A percentile compares a stretch with the other conserved stretches of the same genome.
Conservation (phyloP, 2,797 vertebrate species). For the Martes flavigula region DNA sequence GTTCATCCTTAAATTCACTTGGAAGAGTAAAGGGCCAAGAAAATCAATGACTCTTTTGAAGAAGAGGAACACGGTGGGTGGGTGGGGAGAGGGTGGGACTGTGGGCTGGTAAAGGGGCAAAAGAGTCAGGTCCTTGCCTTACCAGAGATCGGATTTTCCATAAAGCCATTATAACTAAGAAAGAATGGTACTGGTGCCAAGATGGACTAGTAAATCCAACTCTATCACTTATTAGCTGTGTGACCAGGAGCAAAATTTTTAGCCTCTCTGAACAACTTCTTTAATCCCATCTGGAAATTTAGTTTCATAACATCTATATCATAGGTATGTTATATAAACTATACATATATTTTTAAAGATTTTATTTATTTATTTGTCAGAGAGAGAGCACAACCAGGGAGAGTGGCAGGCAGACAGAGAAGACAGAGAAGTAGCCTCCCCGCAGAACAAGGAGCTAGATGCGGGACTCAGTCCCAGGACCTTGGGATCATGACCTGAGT, state of each 20-base stretch:
- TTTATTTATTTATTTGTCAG: too few species aligned
- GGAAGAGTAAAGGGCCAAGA: conserved; percentile 8
- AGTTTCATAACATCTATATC: background rate
- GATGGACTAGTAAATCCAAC: background rate
- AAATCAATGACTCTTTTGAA: conserved; percentile 4
- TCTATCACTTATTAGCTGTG: background rate
- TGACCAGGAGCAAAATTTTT: background rate
- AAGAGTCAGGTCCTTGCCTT: background rate
- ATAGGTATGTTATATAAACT: background rate
- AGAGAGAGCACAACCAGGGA: too few species aligned
- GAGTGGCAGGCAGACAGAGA: too few species aligned
- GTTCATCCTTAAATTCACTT: conserved; percentile 18
- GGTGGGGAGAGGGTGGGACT: background rate
- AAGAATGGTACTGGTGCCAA: background rate
- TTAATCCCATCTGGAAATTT: background rate
- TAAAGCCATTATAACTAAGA: background rate
- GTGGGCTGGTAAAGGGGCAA: fast-evolving
- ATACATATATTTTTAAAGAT: background rate
- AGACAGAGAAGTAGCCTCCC: too few species aligned
- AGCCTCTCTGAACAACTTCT: background rate
- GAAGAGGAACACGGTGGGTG: background rate
- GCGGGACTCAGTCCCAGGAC: too few species aligned
- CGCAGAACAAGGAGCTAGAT: too few species aligned
- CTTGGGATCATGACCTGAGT: too few species aligned
- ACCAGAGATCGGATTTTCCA: background rate